These are phyloP conservation scores for Cephus cinctus DNA, from an alignment of 1,140 invertebrate genomes.

Conservation along the genomic window DNA sequence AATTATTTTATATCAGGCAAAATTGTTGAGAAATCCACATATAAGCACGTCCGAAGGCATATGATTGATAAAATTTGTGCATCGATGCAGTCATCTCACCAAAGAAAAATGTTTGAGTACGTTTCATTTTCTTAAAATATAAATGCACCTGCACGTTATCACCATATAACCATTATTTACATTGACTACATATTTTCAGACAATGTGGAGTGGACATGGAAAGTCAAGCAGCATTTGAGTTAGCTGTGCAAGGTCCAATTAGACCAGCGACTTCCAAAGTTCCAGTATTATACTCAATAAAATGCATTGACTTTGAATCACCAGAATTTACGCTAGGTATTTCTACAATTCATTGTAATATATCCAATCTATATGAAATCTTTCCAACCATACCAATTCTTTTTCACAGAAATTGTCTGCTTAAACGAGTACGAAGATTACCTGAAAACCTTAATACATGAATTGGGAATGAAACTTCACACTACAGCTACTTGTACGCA, in stretches of 20 bases:
- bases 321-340: constrained; percentile 86
- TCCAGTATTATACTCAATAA: constrained; percentile 85
- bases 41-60: constrained; percentile 63
- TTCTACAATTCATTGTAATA: too few relatives aligned
- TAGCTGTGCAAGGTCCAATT: constrained; percentile 77
- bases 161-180: constrained; percentile 5
- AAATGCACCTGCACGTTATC: not conserved
- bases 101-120: constrained; percentile 81
- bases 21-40: constrained; percentile 72
- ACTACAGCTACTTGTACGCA: constrained; percentile 77
- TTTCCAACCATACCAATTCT: constrained; percentile 17
- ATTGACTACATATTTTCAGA: constrained; percentile 49
- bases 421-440: constrained; percentile 81
- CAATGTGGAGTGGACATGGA: constrained; percentile 75
- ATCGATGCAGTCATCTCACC: constrained; percentile 78
- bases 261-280: constrained; percentile 68
- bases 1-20: constrained; percentile 72
- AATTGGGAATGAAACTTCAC: constrained; percentile 77
- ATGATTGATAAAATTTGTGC: constrained; percentile 72
- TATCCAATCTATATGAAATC: constrained; percentile 1
- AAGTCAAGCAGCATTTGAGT: constrained; percentile 85
- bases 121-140: constrained; percentile 28
- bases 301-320: constrained; percentile 75
- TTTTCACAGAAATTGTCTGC: constrained; percentile 77
- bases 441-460: constrained; percentile 72